phyloP scores from a whole-genome alignment of 2,888 invertebrate species.

The Cybosia mesomella region DNA sequence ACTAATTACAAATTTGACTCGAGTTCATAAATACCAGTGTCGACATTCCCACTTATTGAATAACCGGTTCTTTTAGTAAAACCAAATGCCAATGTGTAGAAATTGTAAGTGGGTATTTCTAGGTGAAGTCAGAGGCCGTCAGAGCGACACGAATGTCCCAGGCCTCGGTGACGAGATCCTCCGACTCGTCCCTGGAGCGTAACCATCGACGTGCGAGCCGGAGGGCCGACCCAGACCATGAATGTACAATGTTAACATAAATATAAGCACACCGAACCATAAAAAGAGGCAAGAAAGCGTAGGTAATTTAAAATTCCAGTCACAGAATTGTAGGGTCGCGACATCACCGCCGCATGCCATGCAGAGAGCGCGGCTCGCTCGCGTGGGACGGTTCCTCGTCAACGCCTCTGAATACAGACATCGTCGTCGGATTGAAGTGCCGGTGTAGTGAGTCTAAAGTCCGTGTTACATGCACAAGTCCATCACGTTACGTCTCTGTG shows the following conservation, averaged over 20 bases:
- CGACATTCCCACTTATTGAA: constrained; percentile 28
- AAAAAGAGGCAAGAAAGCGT: constrained; percentile 81
- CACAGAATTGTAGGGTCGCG: constrained; percentile 66
- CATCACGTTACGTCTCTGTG: constrained; percentile 64
- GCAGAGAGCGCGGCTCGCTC: constrained; percentile 61
- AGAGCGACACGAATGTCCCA: constrained; percentile 59
- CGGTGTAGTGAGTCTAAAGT: constrained; percentile 41
- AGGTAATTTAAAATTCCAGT: constrained; percentile 83
- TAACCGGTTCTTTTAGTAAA: neutral
- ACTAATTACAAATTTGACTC: constrained; percentile 19
- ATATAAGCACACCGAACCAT: constrained; percentile 85
- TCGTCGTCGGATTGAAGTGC: constrained; percentile 46
- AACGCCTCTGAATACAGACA: constrained; percentile 77
- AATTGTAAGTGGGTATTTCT: constrained; percentile 26
- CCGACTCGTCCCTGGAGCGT: constrained; percentile 23
- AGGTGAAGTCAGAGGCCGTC: constrained; percentile 26
- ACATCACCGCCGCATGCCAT: constrained; percentile 60
- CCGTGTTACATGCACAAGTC: constrained; percentile 63
- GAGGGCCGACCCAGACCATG: constrained; percentile 35
- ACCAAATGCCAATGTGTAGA: constrained; percentile 20
- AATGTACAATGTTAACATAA: constrained; percentile 65
- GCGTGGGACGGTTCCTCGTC: constrained; percentile 23
- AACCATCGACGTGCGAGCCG: constrained; percentile 26
- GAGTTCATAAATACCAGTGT: constrained; percentile 35
- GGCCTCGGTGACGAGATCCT: constrained; percentile 29